Base-by-base conservation (phyloP, 2,113 vertebrate species). In the Hassar affinis region DNA sequence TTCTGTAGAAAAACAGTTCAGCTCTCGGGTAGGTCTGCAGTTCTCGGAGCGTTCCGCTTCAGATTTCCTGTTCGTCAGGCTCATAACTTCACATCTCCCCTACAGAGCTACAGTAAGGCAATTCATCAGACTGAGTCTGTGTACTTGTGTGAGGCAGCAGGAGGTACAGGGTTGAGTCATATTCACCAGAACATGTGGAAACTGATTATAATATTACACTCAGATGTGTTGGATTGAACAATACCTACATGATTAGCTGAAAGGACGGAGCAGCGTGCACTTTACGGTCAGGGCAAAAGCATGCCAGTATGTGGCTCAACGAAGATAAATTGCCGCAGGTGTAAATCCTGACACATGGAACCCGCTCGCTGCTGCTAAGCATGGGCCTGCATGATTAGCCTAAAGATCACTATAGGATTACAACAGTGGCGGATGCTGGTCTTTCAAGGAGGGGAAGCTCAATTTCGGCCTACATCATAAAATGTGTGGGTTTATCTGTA, bases 161-260 rank as follows among this genome's bases (percentile, higher is more conserved):
- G 77, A 85, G 42, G 27, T 22, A 75, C 11, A 49, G 72, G 56
- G 83, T 3, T 5, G 20, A 59, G 5, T 64, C 71, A 66, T 78
- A 69, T 80, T 83, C 35, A 77, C n/a, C 78, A 66, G 79, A 84
- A 85, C 76, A 45, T 87, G 42, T 57, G 83, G 83, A 82, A 82
- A 80, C 4, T 10, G 42, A 84, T 71, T 35, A 49, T 85, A 83
- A 89, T 88, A 88, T 89, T 84, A 81, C 49, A 86, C 45, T 87
- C 82, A 79, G 74, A 87, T 71, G 56, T 81, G 62, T 79, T 78
- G 79, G 12, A 35, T 45, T 59, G 27, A 74, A 59, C 42, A 47
- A 8, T 25, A 82, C 54, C 38, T 33, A 38, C 18, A 33, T 33
- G 38, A 49, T 35, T 68, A 3, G 18, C 20, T 38, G 61, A 68